These are phyloP conservation scores for Asobara japonica DNA, from an alignment of 1,140 invertebrate species.

Conservation along the genomic window DNA sequence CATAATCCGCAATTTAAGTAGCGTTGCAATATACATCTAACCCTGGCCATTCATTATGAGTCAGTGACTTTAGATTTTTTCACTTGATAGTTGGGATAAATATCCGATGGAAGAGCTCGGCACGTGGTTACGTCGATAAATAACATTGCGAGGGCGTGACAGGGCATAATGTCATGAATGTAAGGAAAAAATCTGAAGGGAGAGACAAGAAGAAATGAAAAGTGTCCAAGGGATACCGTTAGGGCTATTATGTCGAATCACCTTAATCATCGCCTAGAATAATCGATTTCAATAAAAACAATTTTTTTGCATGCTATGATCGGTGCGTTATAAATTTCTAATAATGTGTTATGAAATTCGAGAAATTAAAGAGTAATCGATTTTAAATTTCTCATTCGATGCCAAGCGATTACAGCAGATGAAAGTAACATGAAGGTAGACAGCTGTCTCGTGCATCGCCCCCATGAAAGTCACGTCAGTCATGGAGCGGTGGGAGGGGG, in stretches of 20 bases:
- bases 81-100: neutral
- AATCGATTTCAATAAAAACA: neutral
- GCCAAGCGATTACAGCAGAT: neutral
- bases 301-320: no score
- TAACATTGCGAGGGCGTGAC: slow-evolving; percentile 26
- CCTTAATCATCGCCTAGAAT: neutral
- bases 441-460: neutral
- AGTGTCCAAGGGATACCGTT: slow-evolving; percentile 2
- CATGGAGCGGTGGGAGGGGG: no score
- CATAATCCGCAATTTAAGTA: neutral
- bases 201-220: neutral
- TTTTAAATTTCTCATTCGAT: neutral
- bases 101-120: neutral
- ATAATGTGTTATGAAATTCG: neutral
- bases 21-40: neutral
- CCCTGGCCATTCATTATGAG: neutral
- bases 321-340: neutral
- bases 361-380: neutral
- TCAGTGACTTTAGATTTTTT: slow-evolving; percentile 14
- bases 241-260: slow-evolving; percentile 16
- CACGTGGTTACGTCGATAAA: slow-evolving; percentile 15
- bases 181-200: slow-evolving; percentile 1
- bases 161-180: slow-evolving; percentile 2
- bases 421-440: neutral
- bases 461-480: slow-evolving; percentile 1